phyloP scores from a whole-genome alignment of 2,797 vertebrate species.

The Avahi laniger region DNA sequence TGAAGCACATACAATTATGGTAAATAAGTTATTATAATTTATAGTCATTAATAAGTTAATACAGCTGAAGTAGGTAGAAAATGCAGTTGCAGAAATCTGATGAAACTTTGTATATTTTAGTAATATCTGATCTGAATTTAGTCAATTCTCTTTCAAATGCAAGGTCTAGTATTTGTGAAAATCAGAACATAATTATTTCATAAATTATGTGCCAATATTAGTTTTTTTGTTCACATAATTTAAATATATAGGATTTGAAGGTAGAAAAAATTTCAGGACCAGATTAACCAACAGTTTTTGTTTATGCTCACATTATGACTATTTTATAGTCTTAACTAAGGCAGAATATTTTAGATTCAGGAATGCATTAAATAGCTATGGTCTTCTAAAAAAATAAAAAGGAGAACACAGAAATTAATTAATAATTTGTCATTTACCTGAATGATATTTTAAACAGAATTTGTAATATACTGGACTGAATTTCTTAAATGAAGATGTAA shows the following conservation, averaged over 20 bases:
- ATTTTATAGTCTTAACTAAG: constrained; percentile 34
- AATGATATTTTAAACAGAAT: constrained; percentile 8
- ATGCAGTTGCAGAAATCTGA: constrained; percentile 22
- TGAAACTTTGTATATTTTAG: constrained; percentile 20
- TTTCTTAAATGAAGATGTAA: background rate
- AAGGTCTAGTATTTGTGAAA: constrained; percentile 21
- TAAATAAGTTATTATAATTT: constrained; percentile 22
- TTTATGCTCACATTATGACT: constrained; percentile 6
- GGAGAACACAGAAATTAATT: background rate
- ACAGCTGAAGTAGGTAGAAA: background rate
- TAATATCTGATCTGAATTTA: constrained; percentile 27
- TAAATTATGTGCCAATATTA: background rate
- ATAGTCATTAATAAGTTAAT: constrained; percentile 21
- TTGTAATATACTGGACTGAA: background rate
- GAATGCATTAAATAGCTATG: constrained; percentile 3
- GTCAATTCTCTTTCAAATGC: constrained; percentile 31
- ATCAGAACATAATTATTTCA: constrained; percentile 39
- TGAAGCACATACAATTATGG: background rate
- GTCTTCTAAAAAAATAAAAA: background rate
- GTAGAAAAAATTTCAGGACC: background rate
- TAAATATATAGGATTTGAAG: constrained; percentile 39
- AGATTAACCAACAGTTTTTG: constrained; percentile 14
- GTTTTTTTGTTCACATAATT: background rate
- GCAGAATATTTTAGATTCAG: background rate
- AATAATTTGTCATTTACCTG: constrained; percentile 27